A percentile compares a stretch with the other conserved stretches of the same genome.
These are phyloP conservation scores for Hylomyscus alleni DNA, from an alignment of 2,797 vertebrate genomes.

Conservation along the genomic window DNA sequence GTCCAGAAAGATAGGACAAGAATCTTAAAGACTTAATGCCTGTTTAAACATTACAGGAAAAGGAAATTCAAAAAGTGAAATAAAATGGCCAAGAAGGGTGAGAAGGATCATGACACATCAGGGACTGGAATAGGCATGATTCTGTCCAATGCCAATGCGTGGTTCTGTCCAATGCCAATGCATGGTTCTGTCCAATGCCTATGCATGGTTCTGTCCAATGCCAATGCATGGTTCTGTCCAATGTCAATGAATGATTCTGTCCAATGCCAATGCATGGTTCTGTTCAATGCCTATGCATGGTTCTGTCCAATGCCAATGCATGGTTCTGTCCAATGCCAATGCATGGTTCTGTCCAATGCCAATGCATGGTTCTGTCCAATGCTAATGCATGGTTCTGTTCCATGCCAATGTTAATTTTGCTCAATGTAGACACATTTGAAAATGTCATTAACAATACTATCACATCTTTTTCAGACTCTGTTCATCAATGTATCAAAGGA, in stretches of 20 bases:
- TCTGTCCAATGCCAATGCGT: not conserved
- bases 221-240: no score
- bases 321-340: not conserved
- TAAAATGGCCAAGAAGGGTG: not conserved
- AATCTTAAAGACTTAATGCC: not conserved
- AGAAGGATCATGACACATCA: not conserved
- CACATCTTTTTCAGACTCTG: not conserved
- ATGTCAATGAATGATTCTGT: not conserved
- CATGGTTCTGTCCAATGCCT: not conserved
- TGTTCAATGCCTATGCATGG: no score
- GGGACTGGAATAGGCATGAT: not conserved
- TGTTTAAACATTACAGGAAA: not conserved
- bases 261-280: no score
- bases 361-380: not conserved
- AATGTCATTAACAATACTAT: not conserved
- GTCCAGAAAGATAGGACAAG: not conserved
- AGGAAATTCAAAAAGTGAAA: not conserved
- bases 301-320: not conserved
- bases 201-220: not conserved
- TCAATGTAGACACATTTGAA: not conserved
- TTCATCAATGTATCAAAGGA: not conserved
- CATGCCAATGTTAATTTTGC: not conserved
- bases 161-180: not conserved
- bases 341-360: not conserved
- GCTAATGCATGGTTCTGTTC: not conserved